phyloP scores from a whole-genome alignment of 2,888 invertebrate genomes.

The Melanotus villosus region DNA sequence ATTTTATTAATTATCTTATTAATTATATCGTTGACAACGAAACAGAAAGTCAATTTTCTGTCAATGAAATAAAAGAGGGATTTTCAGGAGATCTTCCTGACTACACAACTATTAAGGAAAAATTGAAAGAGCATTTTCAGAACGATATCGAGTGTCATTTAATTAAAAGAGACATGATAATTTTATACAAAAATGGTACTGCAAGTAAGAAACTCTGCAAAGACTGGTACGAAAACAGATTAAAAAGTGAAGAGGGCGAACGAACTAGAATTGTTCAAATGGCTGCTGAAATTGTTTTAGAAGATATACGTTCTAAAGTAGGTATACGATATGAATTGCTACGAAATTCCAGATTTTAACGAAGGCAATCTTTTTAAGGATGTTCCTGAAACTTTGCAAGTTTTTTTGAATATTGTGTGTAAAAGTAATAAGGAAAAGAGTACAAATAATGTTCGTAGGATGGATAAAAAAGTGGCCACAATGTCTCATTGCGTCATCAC shows the following conservation, averaged over 20 bases:
- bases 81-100: conserved; percentile 52
- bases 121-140: conserved; percentile 54
- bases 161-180: conserved; percentile 53
- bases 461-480: conserved; percentile 42
- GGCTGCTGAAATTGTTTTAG: conserved; percentile 58
- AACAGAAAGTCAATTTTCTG: conserved; percentile 53
- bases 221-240: conserved; percentile 56
- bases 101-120: too few species aligned
- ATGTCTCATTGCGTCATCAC: conserved; percentile 47
- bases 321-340: conserved; percentile 54
- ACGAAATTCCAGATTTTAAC: conserved; percentile 52
- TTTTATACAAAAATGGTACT: conserved; percentile 55
- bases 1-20: conserved; percentile 53
- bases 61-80: conserved; percentile 53
- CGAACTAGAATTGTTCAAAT: conserved; percentile 57
- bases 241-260: conserved; percentile 55
- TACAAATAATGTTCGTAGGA: conserved; percentile 17
- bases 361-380: conserved; percentile 52
- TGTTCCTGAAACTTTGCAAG: too few species aligned
- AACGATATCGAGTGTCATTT: conserved; percentile 53
- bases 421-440: conserved; percentile 33
- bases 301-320: conserved; percentile 57
- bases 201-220: conserved; percentile 53
- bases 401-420: conserved; percentile 50
- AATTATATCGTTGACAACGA: conserved; percentile 53